Evolutionary conservation across 2,113 vertebrate species (phyloP), one percentile per base, ranked within the genome.

Genomic region (Cinclus mexicanus): DNA sequence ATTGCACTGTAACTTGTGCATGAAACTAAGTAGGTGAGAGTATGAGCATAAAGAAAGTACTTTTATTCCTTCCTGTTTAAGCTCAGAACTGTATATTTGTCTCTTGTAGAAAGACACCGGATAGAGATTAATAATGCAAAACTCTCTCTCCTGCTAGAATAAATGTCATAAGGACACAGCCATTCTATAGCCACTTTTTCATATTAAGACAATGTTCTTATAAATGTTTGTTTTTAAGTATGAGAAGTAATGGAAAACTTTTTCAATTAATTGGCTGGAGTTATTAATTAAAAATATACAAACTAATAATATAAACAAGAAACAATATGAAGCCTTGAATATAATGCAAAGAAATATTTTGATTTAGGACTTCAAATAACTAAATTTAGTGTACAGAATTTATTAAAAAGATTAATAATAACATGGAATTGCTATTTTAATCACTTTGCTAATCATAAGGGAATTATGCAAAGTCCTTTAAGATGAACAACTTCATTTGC

Each of bases 401-500:
- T 93, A 94, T 92, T 84, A 90, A 93, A 97, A 94, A 90, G 7
- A 94, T 94, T 95, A 94, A 74, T 94, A 95, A 94, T 93, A n/a
- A 86, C 95, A 96, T 44, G 29, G 75, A 90, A 70, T 59, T 94
- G 56, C 42, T 94, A 83, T 76, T 93, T 61, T 96, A 97, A 95
- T 95, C 97, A 87, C 83, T 96, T 93, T 95, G 63, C 56, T 90
- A 97, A 96, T 92, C 82, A 80, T 78, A 71, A 35, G 75, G 83
- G 4, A n/a, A 93, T 87, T 85, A 96, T 83, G 74, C 53, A 96
- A 94, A 97, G 28, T 85, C 92, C 77, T 94, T 64, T 90, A 93
- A 97, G 93, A 93, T 69, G 74, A 98, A 83, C 44, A 94, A 68
- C 49, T 79, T 90, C 24, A 95, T 97, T 95, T 98, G 50, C 82